Conservation (phyloP, 2,888 invertebrate genomes). For the Hydriomena furcata region DNA sequence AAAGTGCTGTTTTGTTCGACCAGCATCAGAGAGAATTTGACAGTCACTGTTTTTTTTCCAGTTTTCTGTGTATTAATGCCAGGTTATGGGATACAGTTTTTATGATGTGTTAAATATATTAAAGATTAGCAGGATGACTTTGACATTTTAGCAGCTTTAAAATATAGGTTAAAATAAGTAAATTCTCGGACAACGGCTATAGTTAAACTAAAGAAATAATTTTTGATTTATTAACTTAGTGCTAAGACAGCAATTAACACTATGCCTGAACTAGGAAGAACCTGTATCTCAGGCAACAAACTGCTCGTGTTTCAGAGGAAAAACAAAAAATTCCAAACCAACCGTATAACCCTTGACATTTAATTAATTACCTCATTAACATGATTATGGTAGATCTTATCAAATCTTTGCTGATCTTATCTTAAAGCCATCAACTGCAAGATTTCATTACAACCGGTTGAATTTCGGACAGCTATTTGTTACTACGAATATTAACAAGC, state of each 20-base stretch:
- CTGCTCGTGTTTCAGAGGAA: too few relatives aligned
- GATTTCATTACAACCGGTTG: slow-evolving; percentile 5
- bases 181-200: not conserved
- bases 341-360: slow-evolving; percentile 1
- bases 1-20: slow-evolving; percentile 84
- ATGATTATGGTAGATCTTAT: slow-evolving; percentile 5
- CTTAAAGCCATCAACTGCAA: slow-evolving; percentile 8
- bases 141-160: not conserved
- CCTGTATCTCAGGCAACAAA: too few relatives aligned
- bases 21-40: slow-evolving; percentile 80
- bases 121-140: slow-evolving; percentile 1
- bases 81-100: slow-evolving; percentile 54
- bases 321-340: not conserved
- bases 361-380: slow-evolving; percentile 6
- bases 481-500: not conserved
- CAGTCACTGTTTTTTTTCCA: slow-evolving; percentile 80
- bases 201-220: too few relatives aligned
- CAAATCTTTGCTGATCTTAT: slow-evolving; percentile 6
- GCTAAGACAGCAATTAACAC: too few relatives aligned
- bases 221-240: too few relatives aligned
- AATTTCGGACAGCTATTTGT: not conserved
- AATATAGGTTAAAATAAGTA: too few relatives aligned
- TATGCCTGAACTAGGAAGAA: too few relatives aligned
- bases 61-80: slow-evolving; percentile 67
- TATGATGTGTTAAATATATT: slow-evolving; percentile 17